Conservation (phyloP, 2,888 invertebrate species). For the Papilio gigon region DNA sequence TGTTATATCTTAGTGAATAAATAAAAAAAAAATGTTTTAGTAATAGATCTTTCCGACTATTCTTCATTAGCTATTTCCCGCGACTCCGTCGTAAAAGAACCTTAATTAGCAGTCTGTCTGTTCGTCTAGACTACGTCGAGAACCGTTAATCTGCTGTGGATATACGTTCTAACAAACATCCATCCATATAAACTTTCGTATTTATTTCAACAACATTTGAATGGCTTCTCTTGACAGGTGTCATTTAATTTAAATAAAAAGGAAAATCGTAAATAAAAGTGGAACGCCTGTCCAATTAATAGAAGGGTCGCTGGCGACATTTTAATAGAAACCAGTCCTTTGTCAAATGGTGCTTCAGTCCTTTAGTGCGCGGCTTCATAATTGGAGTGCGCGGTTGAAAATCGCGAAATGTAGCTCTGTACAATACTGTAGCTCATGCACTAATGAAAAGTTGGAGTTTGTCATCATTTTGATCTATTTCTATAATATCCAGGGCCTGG, state of each 20-base stretch:
- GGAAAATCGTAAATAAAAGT: slow-evolving; percentile 1
- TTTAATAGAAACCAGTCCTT: slow-evolving; percentile 35
- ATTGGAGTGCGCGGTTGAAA: slow-evolving; percentile 33
- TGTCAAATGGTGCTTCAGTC: slow-evolving; percentile 28
- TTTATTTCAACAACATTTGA: too few species aligned
- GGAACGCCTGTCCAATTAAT: slow-evolving; percentile 21
- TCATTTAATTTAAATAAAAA: slow-evolving; percentile 16
- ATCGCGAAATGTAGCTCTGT: slow-evolving; percentile 9
- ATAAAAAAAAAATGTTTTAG: too few species aligned
- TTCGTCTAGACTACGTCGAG: too few species aligned
- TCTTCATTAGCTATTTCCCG: too few species aligned
- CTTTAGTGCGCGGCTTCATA: slow-evolving; percentile 25
- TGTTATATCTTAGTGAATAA: too few species aligned
- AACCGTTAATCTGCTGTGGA: too few species aligned
- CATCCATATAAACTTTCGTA: too few species aligned
- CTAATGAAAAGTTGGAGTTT: not conserved
- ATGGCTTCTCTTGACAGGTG: not conserved
- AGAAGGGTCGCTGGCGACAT: slow-evolving; percentile 24
- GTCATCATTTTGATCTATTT: not conserved
- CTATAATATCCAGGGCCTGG: too few species aligned
- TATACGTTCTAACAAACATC: too few species aligned
- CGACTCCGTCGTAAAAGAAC: too few species aligned
- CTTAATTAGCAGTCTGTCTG: too few species aligned
- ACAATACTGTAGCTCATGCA: not conserved
- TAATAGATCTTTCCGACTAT: too few species aligned